Evolutionary conservation across 2,888 invertebrate genomes (phyloP), one percentile per base, ranked within the genome.

Genomic region (Ormyrus pomaceus): DNA sequence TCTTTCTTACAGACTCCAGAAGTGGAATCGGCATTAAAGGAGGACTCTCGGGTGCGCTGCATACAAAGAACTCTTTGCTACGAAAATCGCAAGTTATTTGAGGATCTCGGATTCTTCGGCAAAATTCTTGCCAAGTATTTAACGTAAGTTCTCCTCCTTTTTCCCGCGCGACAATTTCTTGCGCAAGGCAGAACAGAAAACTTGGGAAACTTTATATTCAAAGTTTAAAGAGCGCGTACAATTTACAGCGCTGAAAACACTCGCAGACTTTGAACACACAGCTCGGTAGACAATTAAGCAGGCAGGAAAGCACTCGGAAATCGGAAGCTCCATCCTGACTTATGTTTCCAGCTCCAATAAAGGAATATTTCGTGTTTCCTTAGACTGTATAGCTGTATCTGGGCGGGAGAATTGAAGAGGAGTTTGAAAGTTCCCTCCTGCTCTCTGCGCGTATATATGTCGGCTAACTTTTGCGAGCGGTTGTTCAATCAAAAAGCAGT

Each of bases 31-130:
- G 84, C 89, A 10, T 82, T 89, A 9, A 86, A 86, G 71, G 88
- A 87, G 48, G 89, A 89, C 72, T 87, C 87, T 10, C 86, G 86
- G 74, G 78, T 90, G 13, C 87, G 88, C 51, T 90, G 90, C 79
- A 88, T 90, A 70, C 90, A 90, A 79, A 86, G 87, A 72, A 88
- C 87, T 4, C 84, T 90, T 11, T 90, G 90, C 81, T 82, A 87
- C 46, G 88, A 90, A 77, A 90, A 88, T 84, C 87, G 85, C 19
- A 87, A 86, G 64, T 84, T 90, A 11, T 77, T 84, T 34, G 82
- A 85, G 68, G 86, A 89, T 71, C 83, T 90, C 59, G 90, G 90
- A 2, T 45, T 70, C 13, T 64, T 83, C 69, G 90, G 89, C 48
- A 86, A 85, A 80, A 72, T 86, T 69, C 78, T 90, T 19, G 90